A percentile compares a stretch with the other conserved stretches of the same genome.
These are phyloP conservation scores for Argyrosomus japonicus DNA, from an alignment of 2,113 vertebrate genomes.

Conservation along the genomic window DNA sequence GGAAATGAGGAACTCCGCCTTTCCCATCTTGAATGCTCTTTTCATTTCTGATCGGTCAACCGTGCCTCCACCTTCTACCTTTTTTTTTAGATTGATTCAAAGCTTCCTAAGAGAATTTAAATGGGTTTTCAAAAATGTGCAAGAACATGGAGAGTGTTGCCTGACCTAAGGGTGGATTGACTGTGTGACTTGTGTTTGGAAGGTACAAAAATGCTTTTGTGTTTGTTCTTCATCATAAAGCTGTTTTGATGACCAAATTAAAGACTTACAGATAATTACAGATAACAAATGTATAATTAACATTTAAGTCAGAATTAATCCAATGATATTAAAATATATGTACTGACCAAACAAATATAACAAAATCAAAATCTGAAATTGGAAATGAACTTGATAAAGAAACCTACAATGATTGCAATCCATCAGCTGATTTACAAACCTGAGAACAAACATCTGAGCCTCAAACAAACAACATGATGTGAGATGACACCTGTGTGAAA, in stretches of 20 bases:
- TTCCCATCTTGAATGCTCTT: constrained; percentile 79
- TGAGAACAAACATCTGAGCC: not conserved
- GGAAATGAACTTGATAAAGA: not conserved
- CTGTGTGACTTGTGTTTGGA: constrained; percentile 24
- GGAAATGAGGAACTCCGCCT: constrained; percentile 75
- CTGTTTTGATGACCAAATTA: not conserved
- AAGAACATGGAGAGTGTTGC: constrained; percentile 40
- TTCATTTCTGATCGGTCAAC: constrained; percentile 78
- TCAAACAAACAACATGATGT: constrained; percentile 44
- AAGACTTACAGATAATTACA: not conserved
- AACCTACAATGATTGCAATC: not conserved
- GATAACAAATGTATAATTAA: not conserved
- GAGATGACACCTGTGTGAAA: constrained; percentile 84
- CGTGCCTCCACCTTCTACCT: constrained; percentile 84
- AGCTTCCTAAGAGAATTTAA: constrained; percentile 72
- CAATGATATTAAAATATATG: too few species aligned
- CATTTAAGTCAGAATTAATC: too few species aligned
- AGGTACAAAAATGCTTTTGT: not conserved
- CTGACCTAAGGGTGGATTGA: constrained; percentile 40
- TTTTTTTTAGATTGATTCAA: constrained; percentile 42
- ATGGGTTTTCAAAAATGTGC: constrained; percentile 70
- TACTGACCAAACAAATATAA: not conserved
- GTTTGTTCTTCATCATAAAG: constrained; percentile 1
- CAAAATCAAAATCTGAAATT: not conserved
- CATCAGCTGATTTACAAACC: not conserved